phyloP scores from a whole-genome alignment of 2,113 vertebrate genomes.

The Mastomys coucha region DNA sequence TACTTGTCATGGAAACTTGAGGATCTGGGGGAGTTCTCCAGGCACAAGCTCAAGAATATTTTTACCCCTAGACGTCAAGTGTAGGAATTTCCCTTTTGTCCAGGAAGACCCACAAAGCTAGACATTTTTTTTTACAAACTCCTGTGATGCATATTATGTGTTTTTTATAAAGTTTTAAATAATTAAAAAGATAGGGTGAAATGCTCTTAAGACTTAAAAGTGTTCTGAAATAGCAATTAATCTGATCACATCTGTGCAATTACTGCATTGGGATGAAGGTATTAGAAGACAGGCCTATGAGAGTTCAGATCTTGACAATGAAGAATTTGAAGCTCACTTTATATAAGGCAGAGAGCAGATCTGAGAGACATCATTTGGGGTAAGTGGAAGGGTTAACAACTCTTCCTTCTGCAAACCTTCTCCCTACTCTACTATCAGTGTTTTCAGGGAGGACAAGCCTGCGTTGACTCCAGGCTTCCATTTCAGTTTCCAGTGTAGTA shows the following conservation, averaged over 20 bases:
- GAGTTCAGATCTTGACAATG: not conserved
- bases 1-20: conserved; percentile 37
- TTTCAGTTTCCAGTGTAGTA: conserved; percentile 6
- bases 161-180: conserved; percentile 64
- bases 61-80: not conserved
- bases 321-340: not conserved
- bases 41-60: conserved; percentile 63
- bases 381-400: not conserved
- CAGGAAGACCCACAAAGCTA: not conserved
- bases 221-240: not conserved
- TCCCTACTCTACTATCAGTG: not conserved
- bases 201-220: not conserved
- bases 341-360: not conserved
- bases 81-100: conserved; percentile 57
- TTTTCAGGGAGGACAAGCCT: not conserved
- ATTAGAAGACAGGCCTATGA: not conserved
- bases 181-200: conserved; percentile 28
- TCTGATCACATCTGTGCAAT: not conserved
- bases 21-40: conserved; percentile 42
- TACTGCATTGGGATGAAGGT: not conserved
- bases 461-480: not conserved
- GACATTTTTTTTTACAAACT: not conserved
- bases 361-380: not conserved
- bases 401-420: not conserved
- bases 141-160: conserved; percentile 33